Evolutionary conservation across 2,888 invertebrate species (phyloP), one percentile per base, ranked within the genome.

Genomic region (Drosophila hamatofila): DNA sequence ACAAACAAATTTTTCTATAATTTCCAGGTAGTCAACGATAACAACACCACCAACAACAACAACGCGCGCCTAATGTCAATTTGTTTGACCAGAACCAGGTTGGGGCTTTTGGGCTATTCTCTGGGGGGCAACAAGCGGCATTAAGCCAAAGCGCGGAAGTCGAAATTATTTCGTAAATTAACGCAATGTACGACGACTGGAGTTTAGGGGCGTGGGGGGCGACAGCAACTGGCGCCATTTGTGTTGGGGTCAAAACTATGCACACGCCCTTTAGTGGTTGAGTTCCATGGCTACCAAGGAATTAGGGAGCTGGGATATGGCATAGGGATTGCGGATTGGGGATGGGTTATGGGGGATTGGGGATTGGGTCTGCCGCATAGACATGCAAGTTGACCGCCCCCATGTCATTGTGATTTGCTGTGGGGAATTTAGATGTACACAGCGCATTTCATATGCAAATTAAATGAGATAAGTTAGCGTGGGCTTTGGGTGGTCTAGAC

Each of bases 361-460:
- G 35, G 14, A 5, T 16, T 35, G 35, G 35, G 8, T 30, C 30
- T 7, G 30, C 8, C 2, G 52, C 30, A 12, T 55, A 41, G 75
- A 72, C 78, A 80, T 78, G 80, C 80, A 61, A 75, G 48, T 72
- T 75, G 80, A 75, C 75, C 71, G 59, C 27, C 9, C 9, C 11
- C 37, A 83, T 82, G 83, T 80, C 83, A 88, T 82, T 83, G 37
- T 88, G 88, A 80, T 83, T 83, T 83, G 86, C 88, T 69, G 55
- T 62, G 62, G 73, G 87, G 88, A 73, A 81, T 83, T 78, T 80
- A 71, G 74, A 61, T 80, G 80, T 80, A 72, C 86, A 73, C 37
- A 69, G 74, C 85, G 77, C 88, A 86, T 90, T 90, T 91, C 86
- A 79, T 91, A 91, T 90, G 91, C 88, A 91, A 91, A 91, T 91